Percentiles rank a stretch among this genome's conserved stretches.
Conservation (phyloP, 1,140 invertebrate genomes). For the Apis cerana region DNA sequence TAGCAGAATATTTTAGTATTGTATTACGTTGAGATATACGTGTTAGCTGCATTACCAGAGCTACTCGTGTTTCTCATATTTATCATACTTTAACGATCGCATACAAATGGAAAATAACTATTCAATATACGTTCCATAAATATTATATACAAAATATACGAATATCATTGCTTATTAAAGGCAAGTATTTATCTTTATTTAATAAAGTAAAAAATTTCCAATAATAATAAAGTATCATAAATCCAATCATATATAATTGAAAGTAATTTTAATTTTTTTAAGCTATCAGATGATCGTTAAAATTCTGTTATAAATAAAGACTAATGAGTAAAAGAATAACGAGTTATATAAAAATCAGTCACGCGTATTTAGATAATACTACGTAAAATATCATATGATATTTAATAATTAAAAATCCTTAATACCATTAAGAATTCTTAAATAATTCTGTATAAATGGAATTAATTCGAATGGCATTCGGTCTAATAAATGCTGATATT, state of each 20-base stretch:
- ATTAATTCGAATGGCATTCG: not conserved
- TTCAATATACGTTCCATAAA: not conserved
- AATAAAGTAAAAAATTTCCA: not conserved
- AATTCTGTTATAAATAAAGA: not conserved
- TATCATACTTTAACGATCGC: not conserved
- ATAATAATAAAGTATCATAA: not conserved
- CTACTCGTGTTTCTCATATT: slow-evolving; percentile 6
- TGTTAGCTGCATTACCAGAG: not conserved
- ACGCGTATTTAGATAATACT: not conserved
- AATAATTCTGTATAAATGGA: not conserved
- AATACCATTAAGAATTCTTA: too few relatives aligned
- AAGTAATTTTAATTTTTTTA: not conserved
- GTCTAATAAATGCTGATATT: not conserved
- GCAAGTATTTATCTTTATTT: not conserved
- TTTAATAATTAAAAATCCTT: not conserved
- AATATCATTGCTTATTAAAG: not conserved
- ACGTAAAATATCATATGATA: not conserved
- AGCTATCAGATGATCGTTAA: not conserved
- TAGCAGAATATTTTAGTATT: slow-evolving; percentile 5
- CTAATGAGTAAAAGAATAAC: not conserved
- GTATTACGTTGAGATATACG: not conserved
- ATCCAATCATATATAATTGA: not conserved
- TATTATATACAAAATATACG: not conserved
- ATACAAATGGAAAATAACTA: not conserved
- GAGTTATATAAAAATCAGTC: not conserved